Percentiles rank a stretch among this genome's conserved stretches.
phyloP scores from a whole-genome alignment of 2,113 vertebrate genomes.

The Megaleporinus macrocephalus region DNA sequence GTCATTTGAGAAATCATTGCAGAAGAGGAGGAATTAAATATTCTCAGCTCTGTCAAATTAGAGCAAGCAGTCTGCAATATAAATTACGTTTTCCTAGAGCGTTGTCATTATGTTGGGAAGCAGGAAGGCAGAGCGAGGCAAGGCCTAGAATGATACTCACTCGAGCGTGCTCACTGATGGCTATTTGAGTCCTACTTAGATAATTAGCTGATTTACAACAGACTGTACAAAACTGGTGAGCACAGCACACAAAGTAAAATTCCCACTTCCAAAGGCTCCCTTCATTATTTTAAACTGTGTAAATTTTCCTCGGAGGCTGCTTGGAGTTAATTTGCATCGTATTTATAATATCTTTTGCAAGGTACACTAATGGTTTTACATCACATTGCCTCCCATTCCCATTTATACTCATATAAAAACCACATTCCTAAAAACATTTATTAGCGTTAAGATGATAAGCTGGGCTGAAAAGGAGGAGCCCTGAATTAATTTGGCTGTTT shows the following conservation, averaged over 20 bases:
- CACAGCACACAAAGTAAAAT: neutral
- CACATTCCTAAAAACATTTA: conserved; percentile 19
- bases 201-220: conserved; percentile 40
- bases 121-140: conserved; percentile 21
- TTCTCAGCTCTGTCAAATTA: conserved; percentile 49
- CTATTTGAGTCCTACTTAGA: conserved; percentile 40
- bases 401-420: neutral
- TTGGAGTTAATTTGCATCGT: conserved; percentile 10
- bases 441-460: neutral
- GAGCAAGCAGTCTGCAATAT: conserved; percentile 30
- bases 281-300: conserved; percentile 37
- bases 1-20: conserved; percentile 56
- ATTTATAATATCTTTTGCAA: conserved; percentile 6
- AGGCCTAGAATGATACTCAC: conserved; percentile 19
- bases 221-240: neutral
- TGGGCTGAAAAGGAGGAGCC: neutral
- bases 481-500: too few species aligned
- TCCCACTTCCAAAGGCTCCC: neutral
- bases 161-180: conserved; percentile 41
- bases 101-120: conserved; percentile 27
- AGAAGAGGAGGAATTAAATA: conserved; percentile 42
- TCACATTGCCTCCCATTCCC: neutral
- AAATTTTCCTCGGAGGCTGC: conserved; percentile 17
- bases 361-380: neutral
- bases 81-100: conserved; percentile 49